Base-by-base conservation (phyloP, 92 coral and sea anemone genomes). In the Desmophyllum pertusum region DNA sequence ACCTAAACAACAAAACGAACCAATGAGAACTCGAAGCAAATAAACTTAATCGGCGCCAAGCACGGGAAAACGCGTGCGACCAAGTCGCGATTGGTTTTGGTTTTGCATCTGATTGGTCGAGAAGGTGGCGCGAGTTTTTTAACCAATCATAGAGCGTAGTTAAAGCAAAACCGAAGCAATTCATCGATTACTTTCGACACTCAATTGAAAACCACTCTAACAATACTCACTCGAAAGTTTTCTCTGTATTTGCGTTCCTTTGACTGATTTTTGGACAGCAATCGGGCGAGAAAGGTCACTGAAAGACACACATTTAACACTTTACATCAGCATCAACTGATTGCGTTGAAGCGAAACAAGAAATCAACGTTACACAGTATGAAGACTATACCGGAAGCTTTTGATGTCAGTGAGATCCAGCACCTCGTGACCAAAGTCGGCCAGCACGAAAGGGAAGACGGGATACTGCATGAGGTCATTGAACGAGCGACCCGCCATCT, bases 391-490 rank as follows among this genome's bases (percentile, higher is more conserved):
- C 98, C 98, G 93, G 70, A 88, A 94, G 3, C 84, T 92, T 39
- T 84, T 81, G 62, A 37, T 41, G 75, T 90, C 93, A 37, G 82
- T 92, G 76, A 96, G 91, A 80, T 96, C 98, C 92, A 96, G 72
- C 51, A 94, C 95, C 61, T 94, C 97, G 81, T 88, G 85, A 36
- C 85, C 73, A 81, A 94, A 96, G 85, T 96, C 96, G 10, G 96
- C 86, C 59, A 96, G 84, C 72, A 96, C 98, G 81, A 96, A 95
- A 4, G 98, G 98, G 72, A 96, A 96, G 63, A 96, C 95, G 64
- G 98, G 98, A 86, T 96, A 96, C 91, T 96, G 98, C 98, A 96
- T 96, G 68, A 96, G 95, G 81, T 96, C 98, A 76, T 96, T 96
- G 86, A 94, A 96, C 2, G 98, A 92, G 23, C 98, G 88, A 25